Percentiles rank a stretch among this genome's conserved stretches.
These are phyloP conservation scores for Brachionus paranguensis DNA, from an alignment of 1,140 invertebrate species.

Conservation along the genomic window DNA sequence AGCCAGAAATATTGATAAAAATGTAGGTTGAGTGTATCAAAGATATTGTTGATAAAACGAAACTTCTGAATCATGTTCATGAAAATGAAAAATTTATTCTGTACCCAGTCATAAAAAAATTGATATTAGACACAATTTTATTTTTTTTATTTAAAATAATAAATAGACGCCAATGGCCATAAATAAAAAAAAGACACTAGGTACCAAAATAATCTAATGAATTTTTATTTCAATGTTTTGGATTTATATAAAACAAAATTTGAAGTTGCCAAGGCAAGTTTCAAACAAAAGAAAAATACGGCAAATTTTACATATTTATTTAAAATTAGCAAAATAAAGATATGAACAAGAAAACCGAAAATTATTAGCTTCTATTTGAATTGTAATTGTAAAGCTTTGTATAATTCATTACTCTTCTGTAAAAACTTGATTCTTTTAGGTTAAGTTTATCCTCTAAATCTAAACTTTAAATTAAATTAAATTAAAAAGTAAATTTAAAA, in stretches of 20 bases:
- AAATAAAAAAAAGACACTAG: too few species aligned
- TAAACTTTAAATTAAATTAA: neutral
- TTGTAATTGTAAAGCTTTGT: constrained; percentile 26
- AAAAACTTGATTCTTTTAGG: constrained; percentile 9
- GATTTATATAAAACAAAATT: neutral
- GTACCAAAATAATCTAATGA: neutral
- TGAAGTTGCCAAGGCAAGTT: neutral
- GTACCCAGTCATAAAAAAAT: neutral
- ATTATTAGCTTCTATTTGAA: neutral
- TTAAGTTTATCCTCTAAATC: constrained; percentile 19
- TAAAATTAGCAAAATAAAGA: neutral
- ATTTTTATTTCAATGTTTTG: neutral
- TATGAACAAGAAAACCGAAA: neutral
- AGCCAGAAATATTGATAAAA: neutral
- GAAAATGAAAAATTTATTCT: neutral
- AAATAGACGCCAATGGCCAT: too few species aligned
- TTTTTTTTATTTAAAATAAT: too few species aligned
- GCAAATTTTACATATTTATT: neutral
- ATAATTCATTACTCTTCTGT: constrained; percentile 36
- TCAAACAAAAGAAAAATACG: neutral
- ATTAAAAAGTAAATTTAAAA: neutral
- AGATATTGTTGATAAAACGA: neutral
- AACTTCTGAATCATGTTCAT: neutral
- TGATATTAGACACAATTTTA: neutral
- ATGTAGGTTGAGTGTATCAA: neutral